These are phyloP conservation scores for Crossaster papposus DNA, from an alignment of 53 echinoderm and acorn worm species.

Conservation along the genomic window DNA sequence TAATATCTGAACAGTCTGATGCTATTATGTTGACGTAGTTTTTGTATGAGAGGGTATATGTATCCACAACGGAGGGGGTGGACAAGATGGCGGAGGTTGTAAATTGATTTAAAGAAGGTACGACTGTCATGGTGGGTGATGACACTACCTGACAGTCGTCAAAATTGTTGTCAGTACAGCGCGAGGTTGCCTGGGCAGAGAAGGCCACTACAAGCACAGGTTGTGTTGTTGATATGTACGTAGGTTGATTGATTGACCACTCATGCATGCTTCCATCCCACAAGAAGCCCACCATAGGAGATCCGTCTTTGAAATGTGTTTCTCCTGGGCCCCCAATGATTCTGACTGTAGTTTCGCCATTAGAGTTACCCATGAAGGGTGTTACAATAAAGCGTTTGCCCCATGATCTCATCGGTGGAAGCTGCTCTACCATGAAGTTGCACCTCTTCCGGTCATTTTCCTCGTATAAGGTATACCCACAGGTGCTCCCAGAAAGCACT, in stretches of 20 bases:
- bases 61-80: not conserved
- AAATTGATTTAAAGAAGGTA: constrained; percentile 13
- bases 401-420: constrained; percentile 48
- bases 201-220: constrained; percentile 38
- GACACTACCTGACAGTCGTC: constrained; percentile 12
- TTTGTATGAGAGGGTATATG: not conserved
- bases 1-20: constrained; percentile 30
- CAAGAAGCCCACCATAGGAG: not conserved
- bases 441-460: constrained; percentile 38
- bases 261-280: constrained; percentile 28
- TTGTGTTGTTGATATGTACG: not conserved
- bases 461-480: constrained; percentile 47
- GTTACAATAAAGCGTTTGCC: constrained; percentile 38
- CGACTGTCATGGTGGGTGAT: constrained; percentile 27
- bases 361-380: constrained; percentile 35
- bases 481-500: constrained; percentile 59
- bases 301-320: not conserved
- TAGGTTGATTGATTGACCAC: constrained; percentile 24
- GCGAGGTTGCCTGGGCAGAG: not conserved
- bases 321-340: constrained; percentile 23
- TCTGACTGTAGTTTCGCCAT: constrained; percentile 48
- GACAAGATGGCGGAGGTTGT: constrained; percentile 22
- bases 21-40: constrained; percentile 33
- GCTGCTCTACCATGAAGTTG: constrained; percentile 57
- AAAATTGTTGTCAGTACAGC: not conserved